Evolutionary conservation across 2,797 vertebrate species (phyloP), one percentile per base, ranked within the genome.

Genomic region (Buphagus erythrorhynchus): DNA sequence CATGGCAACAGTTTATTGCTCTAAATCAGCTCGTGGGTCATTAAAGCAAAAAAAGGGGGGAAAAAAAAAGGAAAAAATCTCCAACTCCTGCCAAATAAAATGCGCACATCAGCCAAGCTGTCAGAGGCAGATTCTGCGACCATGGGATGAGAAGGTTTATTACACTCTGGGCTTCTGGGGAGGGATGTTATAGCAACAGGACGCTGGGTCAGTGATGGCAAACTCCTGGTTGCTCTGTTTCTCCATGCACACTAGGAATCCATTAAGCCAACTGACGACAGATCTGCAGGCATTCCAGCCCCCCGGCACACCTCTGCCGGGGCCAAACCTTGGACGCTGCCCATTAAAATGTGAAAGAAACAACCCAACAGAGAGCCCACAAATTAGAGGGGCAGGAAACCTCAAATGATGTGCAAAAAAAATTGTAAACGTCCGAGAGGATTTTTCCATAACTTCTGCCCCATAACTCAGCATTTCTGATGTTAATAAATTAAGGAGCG

Each of bases 11-110:
- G 97, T 98, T 97, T 97, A 97, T 98, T 97, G 98, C 96, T 97
- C 97, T 95, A 92, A 95, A 82, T 93, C 97, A 92, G 97, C 96
- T 98, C 96, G 93, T 96, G 97, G 97, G 97, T 98, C 98, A 98
- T 98, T 98, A 98, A 95, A 96, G 96, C 86, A 95, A 93, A 94
- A 90, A 31, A 36, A 25, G 5, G 11, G 22, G 38, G 33, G 26
- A 1, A 4, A 13, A 25, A 71, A 71, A 88, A 81, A 13, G 2
- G 7, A 59, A 86, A 86, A 96, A 98, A 93, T 95, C 95, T 89
- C 96, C 90, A 68, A 84, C 92, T 95, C 88, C 96, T 86, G 88
- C 95, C 97, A 86, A 92, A 77, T 88, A 93, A 95, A 97, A 96
- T 76, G 92, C 2, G 42, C 71, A 48, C 91, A 88, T 96, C 93